phyloP scores from a whole-genome alignment of 1,140 invertebrate genomes.

The Prorops nasuta region DNA sequence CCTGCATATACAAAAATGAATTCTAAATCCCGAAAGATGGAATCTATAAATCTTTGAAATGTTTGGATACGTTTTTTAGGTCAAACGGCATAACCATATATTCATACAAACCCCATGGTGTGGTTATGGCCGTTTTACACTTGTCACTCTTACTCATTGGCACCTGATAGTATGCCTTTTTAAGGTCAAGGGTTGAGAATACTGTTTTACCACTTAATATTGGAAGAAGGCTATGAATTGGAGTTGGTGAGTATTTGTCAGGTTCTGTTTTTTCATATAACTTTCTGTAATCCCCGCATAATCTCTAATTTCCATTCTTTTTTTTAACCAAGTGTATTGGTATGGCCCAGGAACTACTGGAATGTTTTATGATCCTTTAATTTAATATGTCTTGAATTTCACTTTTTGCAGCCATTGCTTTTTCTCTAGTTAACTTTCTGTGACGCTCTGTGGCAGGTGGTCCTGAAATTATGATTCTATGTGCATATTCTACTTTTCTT shows the following conservation, averaged over 20 bases:
- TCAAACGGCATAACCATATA: conserved; percentile 5
- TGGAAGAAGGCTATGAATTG: neutral
- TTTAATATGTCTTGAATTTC: neutral
- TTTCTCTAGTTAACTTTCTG: neutral
- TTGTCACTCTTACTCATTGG: neutral
- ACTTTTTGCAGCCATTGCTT: neutral
- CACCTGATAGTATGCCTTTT: neutral
- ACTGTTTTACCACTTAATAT: neutral
- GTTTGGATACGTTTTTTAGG: neutral
- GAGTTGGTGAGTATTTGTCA: neutral
- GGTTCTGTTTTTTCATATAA: conserved; percentile 1
- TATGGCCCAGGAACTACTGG: neutral
- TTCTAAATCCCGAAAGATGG: neutral
- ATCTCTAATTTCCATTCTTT: conserved; percentile 1
- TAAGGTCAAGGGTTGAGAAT: neutral
- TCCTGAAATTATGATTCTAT: neutral
- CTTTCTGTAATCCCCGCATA: conserved; percentile 9
- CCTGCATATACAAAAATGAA: too few relatives aligned
- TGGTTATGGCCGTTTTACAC: neutral
- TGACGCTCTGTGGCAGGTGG: neutral
- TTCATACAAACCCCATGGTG: conserved; percentile 6
- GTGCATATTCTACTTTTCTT: neutral
- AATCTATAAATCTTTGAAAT: conserved; percentile 4
- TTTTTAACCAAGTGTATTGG: conserved; percentile 8
- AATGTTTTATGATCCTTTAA: neutral